Conservation (phyloP, 2,888 invertebrate genomes). For the Mongoloraphidia duomilia region DNA sequence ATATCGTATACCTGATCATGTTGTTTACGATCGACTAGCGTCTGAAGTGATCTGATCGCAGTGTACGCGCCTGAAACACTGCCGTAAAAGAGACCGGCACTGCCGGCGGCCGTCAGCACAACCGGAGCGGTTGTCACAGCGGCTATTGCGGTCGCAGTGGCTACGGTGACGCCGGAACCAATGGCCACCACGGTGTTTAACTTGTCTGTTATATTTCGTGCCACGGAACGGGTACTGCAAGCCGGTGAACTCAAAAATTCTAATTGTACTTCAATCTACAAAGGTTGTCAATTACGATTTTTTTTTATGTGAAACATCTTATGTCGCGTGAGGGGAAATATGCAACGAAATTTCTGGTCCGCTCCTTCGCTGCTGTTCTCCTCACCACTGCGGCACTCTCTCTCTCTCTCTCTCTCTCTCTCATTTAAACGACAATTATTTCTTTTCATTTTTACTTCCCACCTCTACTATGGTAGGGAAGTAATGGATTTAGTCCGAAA, state of each 20-base stretch:
- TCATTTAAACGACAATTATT: too few species aligned
- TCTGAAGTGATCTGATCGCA: conserved; percentile 33
- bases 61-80: conserved; percentile 37
- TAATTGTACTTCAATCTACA: conserved; percentile 23
- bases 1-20: conserved; percentile 34
- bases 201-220: conserved; percentile 1
- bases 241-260: conserved; percentile 23
- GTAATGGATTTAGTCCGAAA: too few species aligned
- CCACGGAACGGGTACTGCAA: background rate
- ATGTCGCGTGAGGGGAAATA: too few species aligned
- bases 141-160: conserved; percentile 18
- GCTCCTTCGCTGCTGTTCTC: too few species aligned
- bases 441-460: too few species aligned
- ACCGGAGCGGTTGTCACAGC: conserved; percentile 21
- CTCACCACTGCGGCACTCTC: too few species aligned
- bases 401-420: too few species aligned
- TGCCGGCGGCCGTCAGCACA: conserved; percentile 22
- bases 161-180: conserved; percentile 18
- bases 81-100: conserved; percentile 33
- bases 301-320: too few species aligned
- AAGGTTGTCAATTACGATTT: too few species aligned
- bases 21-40: conserved; percentile 32
- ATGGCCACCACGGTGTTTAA: conserved; percentile 23
- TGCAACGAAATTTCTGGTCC: too few species aligned
- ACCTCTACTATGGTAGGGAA: too few species aligned